Evolutionary conservation across 2,888 invertebrate genomes (phyloP).

Genomic region (Polyommatus icarus): DNA sequence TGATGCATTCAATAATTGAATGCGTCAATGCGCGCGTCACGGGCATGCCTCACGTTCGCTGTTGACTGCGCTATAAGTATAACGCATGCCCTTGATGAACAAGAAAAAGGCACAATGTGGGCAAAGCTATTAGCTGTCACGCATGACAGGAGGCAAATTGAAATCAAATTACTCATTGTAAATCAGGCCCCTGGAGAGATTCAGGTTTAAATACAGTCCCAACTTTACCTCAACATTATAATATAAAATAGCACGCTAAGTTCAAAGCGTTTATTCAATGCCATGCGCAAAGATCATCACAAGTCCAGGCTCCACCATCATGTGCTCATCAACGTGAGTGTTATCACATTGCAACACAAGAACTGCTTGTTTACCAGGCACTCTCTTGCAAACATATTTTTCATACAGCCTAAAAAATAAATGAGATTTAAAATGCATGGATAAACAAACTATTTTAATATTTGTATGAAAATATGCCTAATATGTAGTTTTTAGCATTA

Average conservation of each 20-base stretch:
- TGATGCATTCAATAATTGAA: no score
- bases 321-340: slow-evolving; percentile 95
- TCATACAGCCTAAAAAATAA: slow-evolving; percentile 84
- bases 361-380: slow-evolving; percentile 97
- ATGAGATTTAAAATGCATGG: not conserved
- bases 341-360: slow-evolving; percentile 97
- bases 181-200: not conserved
- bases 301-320: slow-evolving; percentile 97
- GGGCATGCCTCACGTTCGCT: no score
- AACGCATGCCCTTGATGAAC: no score
- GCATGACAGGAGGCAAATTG: not conserved
- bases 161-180: not conserved
- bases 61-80: no score
- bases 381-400: slow-evolving; percentile 95
- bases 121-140: no score
- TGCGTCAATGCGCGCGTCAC: no score
- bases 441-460: no score
- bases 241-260: not conserved
- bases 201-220: no score
- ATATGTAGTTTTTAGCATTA: no score
- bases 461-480: no score
- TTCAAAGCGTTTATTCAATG: slow-evolving; percentile 82
- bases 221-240: not conserved
- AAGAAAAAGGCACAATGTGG: no score
- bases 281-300: slow-evolving; percentile 99